These are phyloP conservation scores for Epizoanthus rinbou DNA, from an alignment of 92 coral and sea anemone genomes.

Conservation along the genomic window DNA sequence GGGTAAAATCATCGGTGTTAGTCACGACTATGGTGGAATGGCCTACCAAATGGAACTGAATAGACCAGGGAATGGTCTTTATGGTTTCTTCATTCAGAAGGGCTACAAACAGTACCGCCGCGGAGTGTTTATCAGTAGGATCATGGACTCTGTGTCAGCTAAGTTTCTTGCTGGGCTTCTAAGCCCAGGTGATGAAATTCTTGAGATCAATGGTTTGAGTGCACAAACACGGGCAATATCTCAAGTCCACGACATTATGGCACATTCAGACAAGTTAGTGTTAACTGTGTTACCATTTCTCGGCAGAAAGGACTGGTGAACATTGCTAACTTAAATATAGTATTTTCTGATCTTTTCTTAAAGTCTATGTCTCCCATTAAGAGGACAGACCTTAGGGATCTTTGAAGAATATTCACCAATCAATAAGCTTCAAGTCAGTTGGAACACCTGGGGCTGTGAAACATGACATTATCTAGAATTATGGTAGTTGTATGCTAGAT, in stretches of 20 bases:
- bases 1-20: conserved; percentile 69
- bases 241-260: conserved; percentile 79
- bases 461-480: too few species aligned
- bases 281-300: conserved; percentile 80
- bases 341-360: too few species aligned
- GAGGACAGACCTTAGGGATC: too few species aligned
- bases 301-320: conserved; percentile 81
- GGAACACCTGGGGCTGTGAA: too few species aligned
- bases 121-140: conserved; percentile 88
- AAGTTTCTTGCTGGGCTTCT: conserved; percentile 92
- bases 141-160: conserved; percentile 79
- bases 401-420: too few species aligned
- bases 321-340: too few species aligned
- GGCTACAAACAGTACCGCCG: conserved; percentile 73
- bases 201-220: conserved; percentile 79
- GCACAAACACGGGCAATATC: conserved; percentile 66
- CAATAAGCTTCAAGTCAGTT: too few species aligned
- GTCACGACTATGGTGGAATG: conserved; percentile 66
- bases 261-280: conserved; percentile 74
- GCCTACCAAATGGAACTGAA: conserved; percentile 92
- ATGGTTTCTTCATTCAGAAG: conserved; percentile 91
- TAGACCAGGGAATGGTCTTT: conserved; percentile 77
- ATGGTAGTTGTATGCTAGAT: too few species aligned
- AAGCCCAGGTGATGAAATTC: conserved; percentile 92
- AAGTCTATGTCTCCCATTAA: too few species aligned